Conservation (phyloP, 2,113 vertebrate genomes). For the Hiodon alosoides region DNA sequence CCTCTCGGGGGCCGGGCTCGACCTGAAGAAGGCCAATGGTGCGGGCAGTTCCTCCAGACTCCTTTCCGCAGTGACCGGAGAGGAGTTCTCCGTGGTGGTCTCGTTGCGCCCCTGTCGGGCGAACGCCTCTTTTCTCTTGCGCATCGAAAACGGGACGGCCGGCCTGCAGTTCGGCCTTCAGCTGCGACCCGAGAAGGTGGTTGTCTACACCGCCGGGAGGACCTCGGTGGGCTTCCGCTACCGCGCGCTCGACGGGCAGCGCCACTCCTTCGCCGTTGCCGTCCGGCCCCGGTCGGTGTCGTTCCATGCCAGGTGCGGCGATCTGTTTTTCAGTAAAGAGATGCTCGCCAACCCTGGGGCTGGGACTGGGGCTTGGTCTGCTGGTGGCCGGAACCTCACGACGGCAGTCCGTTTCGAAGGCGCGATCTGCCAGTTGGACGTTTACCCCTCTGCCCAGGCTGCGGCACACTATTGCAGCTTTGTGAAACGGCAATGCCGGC, state of each 20-base stretch:
- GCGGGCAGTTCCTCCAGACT: slow-evolving; percentile 64
- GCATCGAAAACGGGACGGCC: slow-evolving; percentile 68
- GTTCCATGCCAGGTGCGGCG: slow-evolving; percentile 75
- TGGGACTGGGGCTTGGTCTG: slow-evolving; percentile 52
- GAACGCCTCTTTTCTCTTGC: slow-evolving; percentile 91
- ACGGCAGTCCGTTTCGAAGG: slow-evolving; percentile 78
- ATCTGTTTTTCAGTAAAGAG: slow-evolving; percentile 63
- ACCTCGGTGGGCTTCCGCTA: slow-evolving; percentile 76
- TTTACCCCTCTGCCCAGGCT: slow-evolving; percentile 80
- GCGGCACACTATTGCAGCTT: slow-evolving; percentile 82
- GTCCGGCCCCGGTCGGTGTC: slow-evolving; percentile 67
- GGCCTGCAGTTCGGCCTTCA: slow-evolving; percentile 84
- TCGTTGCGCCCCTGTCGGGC: slow-evolving; percentile 75
- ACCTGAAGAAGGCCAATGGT: slow-evolving; percentile 63
- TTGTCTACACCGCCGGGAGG: slow-evolving; percentile 73
- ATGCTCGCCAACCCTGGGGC: slow-evolving; percentile 55
- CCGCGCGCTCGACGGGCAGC: slow-evolving; percentile 73
- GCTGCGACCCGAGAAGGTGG: slow-evolving; percentile 75
- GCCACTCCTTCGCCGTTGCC: slow-evolving; percentile 77
- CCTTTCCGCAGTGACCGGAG: slow-evolving; percentile 63
- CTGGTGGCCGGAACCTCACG: slow-evolving; percentile 65
- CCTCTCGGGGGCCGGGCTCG: slow-evolving; percentile 64
- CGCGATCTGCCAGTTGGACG: slow-evolving; percentile 82
- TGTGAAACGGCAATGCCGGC: slow-evolving; percentile 79
- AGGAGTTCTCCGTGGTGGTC: slow-evolving; percentile 75